Evolutionary conservation across 2,113 vertebrate genomes (phyloP), one percentile per base, ranked within the genome.

Genomic region (Delphinapterus leucas): DNA sequence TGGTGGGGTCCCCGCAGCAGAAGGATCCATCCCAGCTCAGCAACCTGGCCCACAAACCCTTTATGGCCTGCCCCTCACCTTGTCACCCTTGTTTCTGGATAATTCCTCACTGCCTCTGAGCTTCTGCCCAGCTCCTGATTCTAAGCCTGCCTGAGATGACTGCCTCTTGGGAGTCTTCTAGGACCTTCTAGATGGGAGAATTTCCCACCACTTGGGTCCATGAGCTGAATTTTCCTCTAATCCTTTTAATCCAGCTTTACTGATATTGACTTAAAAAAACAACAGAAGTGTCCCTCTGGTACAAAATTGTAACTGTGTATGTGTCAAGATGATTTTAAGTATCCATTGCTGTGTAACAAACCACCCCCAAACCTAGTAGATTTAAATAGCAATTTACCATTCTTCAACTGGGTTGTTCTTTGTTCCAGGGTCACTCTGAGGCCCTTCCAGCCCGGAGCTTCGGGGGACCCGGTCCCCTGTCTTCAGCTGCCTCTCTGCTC

Each of bases 1-100:
- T 9, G 2, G 2, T n/a, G n/a, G 55, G 28, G 15, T 49, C 26
- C 2, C 55, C 1, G 1, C 3, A 3, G 4, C 5, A 2, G 21
- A 44, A 28, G 21, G 15, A 47, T 61, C 31, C 25, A 47, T 25
- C 23, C 14, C 14, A 61, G 14, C 31, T n/a, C 2, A 7, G 38
- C 2, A 17, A n/a, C 6, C 0, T 25, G 6, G 38, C 41, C 25
- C 36, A 6, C 28, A 53, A 53, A 36, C 15, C 41, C 65, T 28
- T 60, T 14, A 36, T 21, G 23, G 1, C 8, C 33, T 3, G 33
- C 5, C 10, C 31, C 3, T 70, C 4, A 70, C 63, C 3, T 70
- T 8, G 33, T 41, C 10, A 13, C 26, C 7, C 9, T 28, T 5
- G 7, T 61, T 38, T 44, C 18, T 15, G 28, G 36, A 6, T 33